Evolutionary conservation across 2,888 invertebrate species (phyloP).

Genomic region (Callyntrura guangdongensis): DNA sequence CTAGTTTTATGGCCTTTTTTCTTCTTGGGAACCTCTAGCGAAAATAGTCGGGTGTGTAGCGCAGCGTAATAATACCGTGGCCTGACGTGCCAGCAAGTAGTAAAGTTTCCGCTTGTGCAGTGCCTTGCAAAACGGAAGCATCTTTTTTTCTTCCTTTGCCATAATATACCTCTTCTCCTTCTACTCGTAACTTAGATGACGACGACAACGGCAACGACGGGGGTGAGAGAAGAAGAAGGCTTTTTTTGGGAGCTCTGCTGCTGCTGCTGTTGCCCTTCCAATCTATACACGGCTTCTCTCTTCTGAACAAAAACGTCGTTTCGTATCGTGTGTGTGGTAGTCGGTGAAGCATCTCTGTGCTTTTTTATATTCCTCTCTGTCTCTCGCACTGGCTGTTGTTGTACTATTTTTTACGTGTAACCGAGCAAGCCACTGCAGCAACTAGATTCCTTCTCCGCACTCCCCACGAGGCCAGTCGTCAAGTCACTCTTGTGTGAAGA

Average conservation of each 20-base stretch:
- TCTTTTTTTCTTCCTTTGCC: not conserved
- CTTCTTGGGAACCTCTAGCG: too few relatives aligned
- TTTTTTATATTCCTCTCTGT: not conserved
- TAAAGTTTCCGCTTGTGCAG: not conserved
- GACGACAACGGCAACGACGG: too few relatives aligned
- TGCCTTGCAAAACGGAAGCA: constrained; percentile 38
- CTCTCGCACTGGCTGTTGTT: not conserved
- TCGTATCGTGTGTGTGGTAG: not conserved
- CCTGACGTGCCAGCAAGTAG: not conserved
- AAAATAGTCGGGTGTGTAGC: not conserved
- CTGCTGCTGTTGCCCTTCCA: not conserved
- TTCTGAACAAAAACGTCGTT: too few relatives aligned
- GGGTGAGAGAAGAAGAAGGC: too few relatives aligned
- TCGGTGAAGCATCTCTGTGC: not conserved
- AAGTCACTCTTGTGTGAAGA: constrained; percentile 70
- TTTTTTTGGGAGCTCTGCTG: not conserved
- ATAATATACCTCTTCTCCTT: not conserved
- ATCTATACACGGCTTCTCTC: not conserved
- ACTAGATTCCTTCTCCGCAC: constrained; percentile 52
- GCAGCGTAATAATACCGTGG: constrained; percentile 5
- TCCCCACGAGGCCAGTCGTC: constrained; percentile 74
- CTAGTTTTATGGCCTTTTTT: too few relatives aligned
- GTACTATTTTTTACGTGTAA: too few relatives aligned
- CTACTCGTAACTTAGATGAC: not conserved
- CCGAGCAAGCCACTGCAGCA: constrained; percentile 20